phyloP scores from a whole-genome alignment of 2,888 invertebrate species.

The Monochamus alternatus region DNA sequence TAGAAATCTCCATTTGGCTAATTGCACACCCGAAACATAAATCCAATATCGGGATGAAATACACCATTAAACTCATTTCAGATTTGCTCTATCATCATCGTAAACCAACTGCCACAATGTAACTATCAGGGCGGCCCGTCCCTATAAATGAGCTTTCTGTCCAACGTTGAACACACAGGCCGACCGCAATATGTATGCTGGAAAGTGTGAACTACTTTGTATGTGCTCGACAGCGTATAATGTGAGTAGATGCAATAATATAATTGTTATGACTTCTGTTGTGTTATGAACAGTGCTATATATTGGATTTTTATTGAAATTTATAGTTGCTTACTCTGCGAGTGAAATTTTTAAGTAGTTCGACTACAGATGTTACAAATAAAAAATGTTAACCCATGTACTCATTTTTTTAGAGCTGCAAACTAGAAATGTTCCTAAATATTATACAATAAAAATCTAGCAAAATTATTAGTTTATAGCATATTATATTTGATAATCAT shows the following conservation, averaged over 20 bases:
- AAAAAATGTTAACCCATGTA: too few species aligned
- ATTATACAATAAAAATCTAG: too few species aligned
- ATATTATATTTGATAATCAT: too few species aligned
- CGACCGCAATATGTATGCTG: conserved; percentile 32
- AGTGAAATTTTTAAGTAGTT: too few species aligned
- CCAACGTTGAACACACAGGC: conserved; percentile 13
- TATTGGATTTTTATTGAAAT: too few species aligned
- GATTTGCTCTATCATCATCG: conserved; percentile 32
- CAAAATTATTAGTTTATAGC: too few species aligned
- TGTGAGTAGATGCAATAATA: conserved; percentile 8
- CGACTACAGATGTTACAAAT: too few species aligned
- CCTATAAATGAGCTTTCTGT: conserved; percentile 27
- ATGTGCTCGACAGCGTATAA: conserved; percentile 22
- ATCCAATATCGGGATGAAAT: conserved; percentile 24
- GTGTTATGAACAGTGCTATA: too few species aligned
- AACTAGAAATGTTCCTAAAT: too few species aligned
- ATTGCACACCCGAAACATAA: conserved; percentile 1
- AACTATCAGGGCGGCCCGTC: conserved; percentile 11
- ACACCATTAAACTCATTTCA: conserved; percentile 21
- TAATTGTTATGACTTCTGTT: conserved; percentile 10
- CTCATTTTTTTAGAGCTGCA: too few species aligned
- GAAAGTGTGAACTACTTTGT: conserved; percentile 41
- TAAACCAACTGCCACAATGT: conserved; percentile 32
- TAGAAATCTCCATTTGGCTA: background rate
- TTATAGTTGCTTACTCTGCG: too few species aligned